Evolutionary conservation across 2,888 invertebrate species (phyloP).

Genomic region (Diplolepis rosae): DNA sequence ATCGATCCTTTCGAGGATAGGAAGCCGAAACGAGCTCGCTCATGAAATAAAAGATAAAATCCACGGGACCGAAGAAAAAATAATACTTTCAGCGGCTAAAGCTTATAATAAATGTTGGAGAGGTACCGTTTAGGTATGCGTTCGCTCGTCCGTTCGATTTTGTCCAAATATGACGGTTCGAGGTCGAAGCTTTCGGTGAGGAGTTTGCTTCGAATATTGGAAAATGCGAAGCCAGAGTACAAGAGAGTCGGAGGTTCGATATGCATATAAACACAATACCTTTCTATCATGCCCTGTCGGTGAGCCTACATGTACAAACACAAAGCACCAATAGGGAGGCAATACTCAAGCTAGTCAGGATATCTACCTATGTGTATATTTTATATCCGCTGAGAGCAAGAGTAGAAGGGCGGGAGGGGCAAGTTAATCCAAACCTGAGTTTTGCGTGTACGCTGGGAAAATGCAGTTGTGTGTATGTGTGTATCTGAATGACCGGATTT

Average conservation of each 20-base stretch:
- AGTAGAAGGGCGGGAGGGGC: slow-evolving; percentile 15
- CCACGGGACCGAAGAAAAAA: slow-evolving; percentile 41
- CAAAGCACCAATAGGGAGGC: slow-evolving; percentile 20
- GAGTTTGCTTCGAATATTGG: slow-evolving; percentile 71
- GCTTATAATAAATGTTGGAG: slow-evolving; percentile 70
- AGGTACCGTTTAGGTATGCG: slow-evolving; percentile 50
- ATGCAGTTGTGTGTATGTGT: neutral
- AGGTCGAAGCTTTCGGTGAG: slow-evolving; percentile 64
- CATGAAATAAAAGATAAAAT: slow-evolving; percentile 31
- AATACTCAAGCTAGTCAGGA: slow-evolving; percentile 48
- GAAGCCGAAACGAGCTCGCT: slow-evolving; percentile 26
- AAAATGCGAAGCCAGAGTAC: slow-evolving; percentile 70
- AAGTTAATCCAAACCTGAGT: slow-evolving; percentile 49
- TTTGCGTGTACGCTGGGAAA: slow-evolving; percentile 19
- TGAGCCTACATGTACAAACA: slow-evolving; percentile 1
- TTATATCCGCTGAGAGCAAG: slow-evolving; percentile 49
- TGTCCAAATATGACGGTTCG: slow-evolving; percentile 71
- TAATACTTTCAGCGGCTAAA: slow-evolving; percentile 57
- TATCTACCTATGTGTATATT: slow-evolving; percentile 56
- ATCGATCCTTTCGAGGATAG: slow-evolving; percentile 35
- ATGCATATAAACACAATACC: slow-evolving; percentile 74
- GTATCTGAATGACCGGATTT: slow-evolving; percentile 9
- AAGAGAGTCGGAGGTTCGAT: slow-evolving; percentile 65
- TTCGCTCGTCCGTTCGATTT: slow-evolving; percentile 67
- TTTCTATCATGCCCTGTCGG: slow-evolving; percentile 53